Conservation (phyloP, 2,888 invertebrate genomes). For the Cosmopolites sordidus region DNA sequence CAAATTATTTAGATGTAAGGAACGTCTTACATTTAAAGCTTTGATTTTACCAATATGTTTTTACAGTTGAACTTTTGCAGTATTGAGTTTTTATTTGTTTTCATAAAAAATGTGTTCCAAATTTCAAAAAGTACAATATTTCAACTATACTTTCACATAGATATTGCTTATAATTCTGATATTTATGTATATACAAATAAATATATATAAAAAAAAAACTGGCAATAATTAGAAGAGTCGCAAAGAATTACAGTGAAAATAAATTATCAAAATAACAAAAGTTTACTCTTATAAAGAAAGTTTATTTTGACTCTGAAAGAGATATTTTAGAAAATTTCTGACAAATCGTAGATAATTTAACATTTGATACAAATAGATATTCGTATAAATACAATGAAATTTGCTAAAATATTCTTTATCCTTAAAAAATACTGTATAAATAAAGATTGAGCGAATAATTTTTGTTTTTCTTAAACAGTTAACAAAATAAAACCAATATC, state of each 20-base stretch:
- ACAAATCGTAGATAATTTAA: no score
- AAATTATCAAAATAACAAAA: no score
- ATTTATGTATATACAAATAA: not conserved
- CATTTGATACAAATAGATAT: no score
- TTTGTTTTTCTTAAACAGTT: conserved; percentile 5
- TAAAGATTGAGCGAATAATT: conserved; percentile 9
- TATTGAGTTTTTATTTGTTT: no score
- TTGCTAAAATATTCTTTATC: not conserved
- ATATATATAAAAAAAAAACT: conserved; percentile 7
- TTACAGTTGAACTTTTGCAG: no score
- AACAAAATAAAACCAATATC: conserved; percentile 10
- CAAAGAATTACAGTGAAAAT: not conserved
- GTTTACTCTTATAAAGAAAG: no score
- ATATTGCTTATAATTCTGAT: conserved; percentile 17
- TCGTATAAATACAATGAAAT: not conserved
- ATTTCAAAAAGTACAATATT: conserved; percentile 1
- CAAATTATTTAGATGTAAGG: no score
- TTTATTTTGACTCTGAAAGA: no score
- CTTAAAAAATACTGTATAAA: conserved; percentile 16
- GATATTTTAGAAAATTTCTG: no score
- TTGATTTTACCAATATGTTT: no score
- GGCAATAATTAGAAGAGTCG: conserved; percentile 11
- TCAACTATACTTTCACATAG: not conserved
- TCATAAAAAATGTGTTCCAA: conserved; percentile 1
- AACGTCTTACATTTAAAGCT: no score